Evolutionary conservation across 2,888 invertebrate species (phyloP), one percentile per base, ranked within the genome.

Genomic region (Dromius quadrimaculatus): DNA sequence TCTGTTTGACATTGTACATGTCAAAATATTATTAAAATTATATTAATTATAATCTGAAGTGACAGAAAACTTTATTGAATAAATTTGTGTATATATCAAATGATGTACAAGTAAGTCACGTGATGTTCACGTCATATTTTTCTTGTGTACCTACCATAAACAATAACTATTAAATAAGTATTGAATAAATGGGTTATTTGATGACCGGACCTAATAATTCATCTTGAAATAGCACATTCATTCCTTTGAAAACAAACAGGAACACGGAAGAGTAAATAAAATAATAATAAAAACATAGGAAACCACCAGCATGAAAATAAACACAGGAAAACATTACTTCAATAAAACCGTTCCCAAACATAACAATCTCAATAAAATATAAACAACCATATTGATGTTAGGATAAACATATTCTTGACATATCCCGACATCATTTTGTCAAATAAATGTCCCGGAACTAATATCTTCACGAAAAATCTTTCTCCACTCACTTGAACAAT

Each of bases 361-460:
- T 59, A 36, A 59, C 36, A 59, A 59, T 59, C 11, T 20, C 34
- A 19, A 11, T 36, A 59, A 32, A 11, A 15, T 23, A 59, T 59
- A 59, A 59, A 59, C 59, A 59, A 59, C 34, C 59, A 59, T 59
- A 59, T 59, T 59, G 59, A 59, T 36, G 59, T 59, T 34, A 19
- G 59, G 19, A 34, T 19, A 13, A 59, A 17, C 34, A 9, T 54
- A 54, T 54, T 54, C 50, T 23, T 23, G 23, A 54, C 50, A 28
- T 54, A 54, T 54, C 28, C 28, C 41, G 22, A 2, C 47, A 20
- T 20, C 8, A 15, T 22, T 59, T 59, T 36, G 11, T 36, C 59
- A 34, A 59, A 19, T 34, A 59, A 59, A 59, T 59, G 59, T 59
- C 20, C 59, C 17, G 59, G 59, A 59, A 59, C 59, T 59, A 59